Percentiles rank a stretch among this genome's conserved stretches.
These are phyloP conservation scores for Enteromius argenteus DNA, from an alignment of 2,797 vertebrate genomes.

Conservation along the genomic window DNA sequence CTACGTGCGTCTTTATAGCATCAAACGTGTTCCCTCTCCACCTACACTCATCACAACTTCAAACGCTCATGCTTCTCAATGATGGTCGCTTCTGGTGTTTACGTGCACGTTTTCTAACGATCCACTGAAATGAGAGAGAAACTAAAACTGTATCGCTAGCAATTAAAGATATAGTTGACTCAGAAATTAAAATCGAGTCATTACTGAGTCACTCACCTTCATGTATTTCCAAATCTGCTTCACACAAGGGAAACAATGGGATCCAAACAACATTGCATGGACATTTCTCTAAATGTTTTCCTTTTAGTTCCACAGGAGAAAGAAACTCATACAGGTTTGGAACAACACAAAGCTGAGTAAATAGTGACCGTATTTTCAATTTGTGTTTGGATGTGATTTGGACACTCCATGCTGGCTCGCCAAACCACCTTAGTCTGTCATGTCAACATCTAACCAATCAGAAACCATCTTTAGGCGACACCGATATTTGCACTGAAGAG, in stretches of 20 bases:
- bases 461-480: conserved; percentile 2
- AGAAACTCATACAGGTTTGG: background rate
- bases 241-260: background rate
- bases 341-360: background rate
- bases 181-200: background rate
- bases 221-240: background rate
- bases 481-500: conserved; percentile 34
- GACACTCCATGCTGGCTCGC: background rate
- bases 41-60: conserved; percentile 58
- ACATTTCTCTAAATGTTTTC: background rate
- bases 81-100: conserved; percentile 49
- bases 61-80: conserved; percentile 42
- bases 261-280: background rate
- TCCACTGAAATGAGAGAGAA: conserved; percentile 21
- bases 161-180: conserved; percentile 6
- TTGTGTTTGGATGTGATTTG: conserved; percentile 6
- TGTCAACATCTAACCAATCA: conserved; percentile 38
- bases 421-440: conserved; percentile 16
- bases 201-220: background rate
- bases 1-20: conserved; percentile 62
- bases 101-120: conserved; percentile 37
- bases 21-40: conserved; percentile 58
- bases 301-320: background rate
- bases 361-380: background rate
- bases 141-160: background rate